Base-by-base conservation (phyloP, 2,888 invertebrate genomes). In the Drosophila mimetica region DNA sequence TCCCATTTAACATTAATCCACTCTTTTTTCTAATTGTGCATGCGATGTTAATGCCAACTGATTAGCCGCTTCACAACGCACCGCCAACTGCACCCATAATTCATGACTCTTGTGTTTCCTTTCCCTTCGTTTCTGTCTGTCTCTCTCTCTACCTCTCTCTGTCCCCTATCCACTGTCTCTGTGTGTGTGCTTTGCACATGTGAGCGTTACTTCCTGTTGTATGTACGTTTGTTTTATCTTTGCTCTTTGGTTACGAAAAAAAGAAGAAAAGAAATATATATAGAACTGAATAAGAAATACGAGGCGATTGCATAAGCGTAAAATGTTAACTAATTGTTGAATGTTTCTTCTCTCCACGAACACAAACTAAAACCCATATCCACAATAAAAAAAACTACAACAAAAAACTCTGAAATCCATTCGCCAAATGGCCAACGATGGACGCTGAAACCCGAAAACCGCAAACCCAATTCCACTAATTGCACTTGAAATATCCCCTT, bases 401-500 rank as follows among this genome's bases (percentile, higher is more conserved):
- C 16, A 28, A 16, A 59, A 22, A 52, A 53, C 66, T 57, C 48
- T 47, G 47, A 57, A 60, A 46, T 30, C 59, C 66, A 60, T 55
- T 39, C 67, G 39, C 59, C 51, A 73, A 79, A 81, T 77, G 79
- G 50, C 64, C 74, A 80, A 76, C 77, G 52, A 46, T 55, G 51
- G 58, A 52, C 58, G 59, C 59, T 47, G 32, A 51, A 64, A 55
- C 70, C 46, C 41, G 51, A 54, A 41, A 74, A 75, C 84, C 84
- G 65, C 76, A 79, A 79, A 77, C 75, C 83, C 83, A 78, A 82
- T 88, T 83, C 78, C 81, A 77, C 89, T 90, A 90, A 90, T 88
- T 90, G 90, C 83, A 86, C 89, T 82, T 79, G 80, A 81, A 85
- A 89, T 87, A 88, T 85, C 78, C 87, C 76, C 75, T 77, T 77